A percentile compares a stretch with the other conserved stretches of the same genome.
Conservation (phyloP, 64 coral and sea anemone genomes). For the Montipora efflorescens region DNA sequence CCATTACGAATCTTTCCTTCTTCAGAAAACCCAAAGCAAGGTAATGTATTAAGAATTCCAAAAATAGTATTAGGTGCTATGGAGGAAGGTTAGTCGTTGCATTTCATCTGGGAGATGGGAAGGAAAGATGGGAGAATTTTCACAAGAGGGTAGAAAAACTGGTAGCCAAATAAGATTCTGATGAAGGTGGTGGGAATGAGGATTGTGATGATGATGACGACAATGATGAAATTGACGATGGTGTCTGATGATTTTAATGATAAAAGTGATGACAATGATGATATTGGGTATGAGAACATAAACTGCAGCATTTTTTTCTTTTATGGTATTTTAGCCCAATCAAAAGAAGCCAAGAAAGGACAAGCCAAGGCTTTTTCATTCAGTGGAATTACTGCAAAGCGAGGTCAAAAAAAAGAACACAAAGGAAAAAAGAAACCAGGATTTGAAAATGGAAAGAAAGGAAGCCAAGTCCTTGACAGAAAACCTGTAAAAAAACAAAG, state of each 20-base stretch:
- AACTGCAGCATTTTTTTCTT: background rate
- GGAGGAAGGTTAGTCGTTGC: too few species aligned
- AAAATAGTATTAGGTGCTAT: background rate
- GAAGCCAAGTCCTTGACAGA: background rate
- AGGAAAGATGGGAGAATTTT: too few species aligned
- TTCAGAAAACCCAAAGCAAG: conserved; percentile 49
- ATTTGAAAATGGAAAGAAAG: conserved; percentile 1
- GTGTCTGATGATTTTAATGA: too few species aligned
- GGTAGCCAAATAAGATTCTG: too few species aligned
- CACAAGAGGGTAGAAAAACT: too few species aligned
- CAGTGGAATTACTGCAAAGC: conserved; percentile 56
- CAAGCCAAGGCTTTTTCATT: conserved; percentile 42
- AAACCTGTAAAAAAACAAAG: background rate
- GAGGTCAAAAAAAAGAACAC: background rate
- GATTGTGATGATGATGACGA: too few species aligned
- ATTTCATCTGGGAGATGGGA: too few species aligned
- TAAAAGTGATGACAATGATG: too few species aligned
- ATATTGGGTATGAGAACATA: background rate
- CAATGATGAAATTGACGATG: too few species aligned
- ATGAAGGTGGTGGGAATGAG: too few species aligned
- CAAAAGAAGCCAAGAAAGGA: conserved; percentile 25
- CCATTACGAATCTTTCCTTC: conserved; percentile 66
- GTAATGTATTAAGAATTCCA: background rate
- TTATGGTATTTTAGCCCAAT: conserved; percentile 7
- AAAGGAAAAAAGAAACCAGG: conserved; percentile 30